phyloP scores from a whole-genome alignment of 2,113 vertebrate species.

The Alligator sinensis region DNA sequence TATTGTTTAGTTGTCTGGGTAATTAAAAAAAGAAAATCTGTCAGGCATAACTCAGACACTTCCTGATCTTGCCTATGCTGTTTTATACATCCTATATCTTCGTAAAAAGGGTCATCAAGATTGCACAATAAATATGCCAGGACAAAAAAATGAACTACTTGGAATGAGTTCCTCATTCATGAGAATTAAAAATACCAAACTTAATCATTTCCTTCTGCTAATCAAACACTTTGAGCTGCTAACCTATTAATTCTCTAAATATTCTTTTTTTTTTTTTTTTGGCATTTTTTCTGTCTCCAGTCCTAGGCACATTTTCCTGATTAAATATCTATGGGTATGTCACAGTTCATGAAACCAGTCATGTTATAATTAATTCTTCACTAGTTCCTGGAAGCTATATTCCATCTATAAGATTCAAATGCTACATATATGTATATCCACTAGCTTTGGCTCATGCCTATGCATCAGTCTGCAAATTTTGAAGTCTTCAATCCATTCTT shows the following conservation, averaged over 20 bases:
- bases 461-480: background rate
- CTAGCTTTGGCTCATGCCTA: background rate
- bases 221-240: background rate
- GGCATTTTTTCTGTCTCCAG: background rate
- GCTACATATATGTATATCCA: background rate
- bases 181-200: background rate
- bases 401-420: background rate
- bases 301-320: fast-evolving
- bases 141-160: background rate
- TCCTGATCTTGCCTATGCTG: background rate
- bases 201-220: background rate
- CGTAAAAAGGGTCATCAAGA: background rate
- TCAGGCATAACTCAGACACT: background rate
- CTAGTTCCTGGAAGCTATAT: background rate
- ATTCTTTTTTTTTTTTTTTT: background rate
- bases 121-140: background rate
- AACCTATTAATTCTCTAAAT: background rate
- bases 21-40: background rate
- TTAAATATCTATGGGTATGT: background rate
- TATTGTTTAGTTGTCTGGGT: background rate
- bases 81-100: background rate
- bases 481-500: background rate
- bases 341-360: background rate
- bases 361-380: background rate
- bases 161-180: fast-evolving